Evolutionary conservation across 2,113 vertebrate species (phyloP), one percentile per base, ranked within the genome.

Genomic region (Cheirogaleus medius): DNA sequence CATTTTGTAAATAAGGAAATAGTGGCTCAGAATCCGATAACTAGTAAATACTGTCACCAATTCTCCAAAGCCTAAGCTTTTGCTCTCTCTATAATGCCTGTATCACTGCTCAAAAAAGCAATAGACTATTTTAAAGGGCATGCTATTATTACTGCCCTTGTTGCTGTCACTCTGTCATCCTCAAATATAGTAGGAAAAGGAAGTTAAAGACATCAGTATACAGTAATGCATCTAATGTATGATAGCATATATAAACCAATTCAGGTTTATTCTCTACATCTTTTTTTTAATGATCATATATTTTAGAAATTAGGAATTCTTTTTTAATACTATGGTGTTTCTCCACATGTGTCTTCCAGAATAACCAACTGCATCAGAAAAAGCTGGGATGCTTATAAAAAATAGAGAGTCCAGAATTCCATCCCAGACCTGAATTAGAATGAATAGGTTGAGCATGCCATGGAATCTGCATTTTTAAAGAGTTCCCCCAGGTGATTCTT

Each of bases 381-480:
- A 77, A 83, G 11, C 15, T 56, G n/a, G 42, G n/a, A 47, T n/a
- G 56, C 69, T 81, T 90, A 56, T n/a, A 17, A 71, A 95, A 69
- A 91, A 44, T 8, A 88, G 10, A 3, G 84, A 87, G 73, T 81
- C 47, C 71, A 84, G 81, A 95, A 76, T 52, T 87, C 5, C 13
- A 74, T 6, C 18, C 25, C n/a, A 58, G 77, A 84, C 21, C 4
- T 11, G 15, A 73, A 34, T 3, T 71, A 42, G 52, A 94, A 76
- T 6, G 58, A 94, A 69, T 5, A 32, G 73, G 21, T 21, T 39
- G 52, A 7, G 52, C 29, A 83, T 42, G n/a, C 18, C 9, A 1
- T 0, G 9, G 71, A 77, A 85, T 60, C 77, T 89, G 91, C 81
- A 83, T 94, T 87, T 95, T 97, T 74, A 86, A 97, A 95, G 54